phyloP scores from a whole-genome alignment of 2,113 vertebrate genomes.

The Phasianus colchicus region DNA sequence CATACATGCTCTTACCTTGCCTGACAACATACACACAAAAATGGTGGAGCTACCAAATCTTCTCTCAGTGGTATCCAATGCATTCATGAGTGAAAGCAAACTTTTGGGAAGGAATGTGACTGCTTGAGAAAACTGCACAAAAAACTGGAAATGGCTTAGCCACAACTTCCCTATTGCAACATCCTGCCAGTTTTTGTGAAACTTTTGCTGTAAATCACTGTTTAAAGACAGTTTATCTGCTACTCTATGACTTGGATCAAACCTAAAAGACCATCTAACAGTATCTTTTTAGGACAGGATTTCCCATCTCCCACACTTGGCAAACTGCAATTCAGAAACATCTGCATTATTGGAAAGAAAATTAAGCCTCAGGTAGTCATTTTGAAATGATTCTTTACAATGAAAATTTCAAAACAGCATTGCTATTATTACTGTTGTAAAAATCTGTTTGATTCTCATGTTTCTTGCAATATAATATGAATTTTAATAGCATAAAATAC shows the following conservation, averaged over 20 bases:
- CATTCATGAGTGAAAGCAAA: neutral
- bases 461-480: neutral
- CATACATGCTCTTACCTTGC: neutral
- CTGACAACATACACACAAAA: neutral
- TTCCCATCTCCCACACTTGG: neutral
- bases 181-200: neutral
- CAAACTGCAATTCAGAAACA: neutral
- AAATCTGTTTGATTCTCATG: neutral
- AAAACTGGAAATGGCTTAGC: neutral
- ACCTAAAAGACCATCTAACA: neutral
- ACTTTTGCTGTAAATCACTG: neutral
- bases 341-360: neutral
- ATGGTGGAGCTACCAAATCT: neutral
- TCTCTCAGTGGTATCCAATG: neutral
- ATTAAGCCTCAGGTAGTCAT: neutral
- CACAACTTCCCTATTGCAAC: neutral
- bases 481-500: neutral
- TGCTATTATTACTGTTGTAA: neutral
- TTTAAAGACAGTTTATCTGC: neutral
- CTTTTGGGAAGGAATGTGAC: neutral
- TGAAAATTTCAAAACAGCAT: neutral
- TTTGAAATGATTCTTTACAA: neutral
- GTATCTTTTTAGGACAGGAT: neutral
- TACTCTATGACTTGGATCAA: neutral
- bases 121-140: neutral